These are phyloP conservation scores for Leptoteleia sp. DNA, from an alignment of 1,140 invertebrate genomes.

Conservation along the genomic window DNA sequence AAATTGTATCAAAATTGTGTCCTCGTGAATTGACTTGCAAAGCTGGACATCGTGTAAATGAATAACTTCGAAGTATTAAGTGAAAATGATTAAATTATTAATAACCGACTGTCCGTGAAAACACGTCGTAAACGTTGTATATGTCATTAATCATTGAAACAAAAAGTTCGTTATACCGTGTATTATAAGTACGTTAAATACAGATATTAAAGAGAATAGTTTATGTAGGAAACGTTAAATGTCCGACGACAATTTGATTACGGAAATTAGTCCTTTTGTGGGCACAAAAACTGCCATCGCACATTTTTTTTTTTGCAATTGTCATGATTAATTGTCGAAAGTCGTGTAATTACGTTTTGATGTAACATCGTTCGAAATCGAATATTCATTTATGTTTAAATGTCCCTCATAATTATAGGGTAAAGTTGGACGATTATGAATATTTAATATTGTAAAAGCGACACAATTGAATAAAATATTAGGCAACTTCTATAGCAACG, in stretches of 20 bases:
- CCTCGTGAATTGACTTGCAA: too few relatives aligned
- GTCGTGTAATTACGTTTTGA: slow-evolving; percentile 21
- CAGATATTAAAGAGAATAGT: slow-evolving; percentile 25
- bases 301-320: slow-evolving; percentile 15
- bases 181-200: slow-evolving; percentile 16
- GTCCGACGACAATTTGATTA: slow-evolving; percentile 39
- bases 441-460: slow-evolving; percentile 29
- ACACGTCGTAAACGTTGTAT: slow-evolving; percentile 10
- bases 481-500: slow-evolving; percentile 9
- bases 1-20: too few relatives aligned
- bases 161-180: slow-evolving; percentile 26
- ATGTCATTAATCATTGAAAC: slow-evolving; percentile 7
- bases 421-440: slow-evolving; percentile 23
- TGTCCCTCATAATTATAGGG: slow-evolving; percentile 38
- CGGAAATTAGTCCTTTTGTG: slow-evolving; percentile 20
- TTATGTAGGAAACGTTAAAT: slow-evolving; percentile 16
- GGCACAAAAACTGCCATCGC: slow-evolving; percentile 4
- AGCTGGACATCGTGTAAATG: too few relatives aligned
- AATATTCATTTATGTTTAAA: slow-evolving; percentile 21
- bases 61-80: not conserved
- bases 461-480: slow-evolving; percentile 20
- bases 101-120: slow-evolving; percentile 32
- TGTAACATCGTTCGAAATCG: slow-evolving; percentile 10
- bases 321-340: slow-evolving; percentile 17
- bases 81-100: slow-evolving; percentile 7